Evolutionary conservation across 2,888 invertebrate species (phyloP).

Genomic region (Ennomos quercinarius): DNA sequence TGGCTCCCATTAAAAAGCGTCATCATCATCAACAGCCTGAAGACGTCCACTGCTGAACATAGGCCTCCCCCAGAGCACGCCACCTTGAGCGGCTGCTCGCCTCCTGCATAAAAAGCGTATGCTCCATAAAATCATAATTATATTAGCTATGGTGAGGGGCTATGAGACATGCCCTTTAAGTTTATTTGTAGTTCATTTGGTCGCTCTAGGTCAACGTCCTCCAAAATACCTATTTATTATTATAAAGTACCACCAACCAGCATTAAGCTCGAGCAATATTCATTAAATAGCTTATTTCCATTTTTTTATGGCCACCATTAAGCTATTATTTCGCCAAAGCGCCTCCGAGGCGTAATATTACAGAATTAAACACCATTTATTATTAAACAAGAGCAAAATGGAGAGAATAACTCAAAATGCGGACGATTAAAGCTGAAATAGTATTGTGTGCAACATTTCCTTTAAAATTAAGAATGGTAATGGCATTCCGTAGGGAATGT

Average conservation of each 20-base stretch:
- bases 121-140: too few relatives aligned
- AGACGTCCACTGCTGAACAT: too few relatives aligned
- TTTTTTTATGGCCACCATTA: constrained; percentile 34
- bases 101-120: too few relatives aligned
- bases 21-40: too few relatives aligned
- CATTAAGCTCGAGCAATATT: constrained; percentile 30
- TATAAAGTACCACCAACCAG: constrained; percentile 18
- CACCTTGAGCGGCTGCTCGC: too few relatives aligned
- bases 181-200: background rate
- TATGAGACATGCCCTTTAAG: too few relatives aligned
- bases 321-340: constrained; percentile 28
- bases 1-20: too few relatives aligned
- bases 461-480: constrained; percentile 45
- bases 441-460: constrained; percentile 37
- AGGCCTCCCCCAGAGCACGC: too few relatives aligned
- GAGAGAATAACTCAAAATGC: constrained; percentile 55
- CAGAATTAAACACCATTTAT: constrained; percentile 54
- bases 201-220: constrained; percentile 9
- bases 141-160: too few relatives aligned
- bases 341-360: constrained; percentile 30
- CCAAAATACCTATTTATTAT: constrained; percentile 24
- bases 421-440: constrained; percentile 52
- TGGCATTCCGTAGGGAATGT: background rate
- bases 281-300: constrained; percentile 35
- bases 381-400: constrained; percentile 44